Base-by-base conservation (phyloP, 2,113 vertebrate genomes). In the Dolichallabes microphthalmus region DNA sequence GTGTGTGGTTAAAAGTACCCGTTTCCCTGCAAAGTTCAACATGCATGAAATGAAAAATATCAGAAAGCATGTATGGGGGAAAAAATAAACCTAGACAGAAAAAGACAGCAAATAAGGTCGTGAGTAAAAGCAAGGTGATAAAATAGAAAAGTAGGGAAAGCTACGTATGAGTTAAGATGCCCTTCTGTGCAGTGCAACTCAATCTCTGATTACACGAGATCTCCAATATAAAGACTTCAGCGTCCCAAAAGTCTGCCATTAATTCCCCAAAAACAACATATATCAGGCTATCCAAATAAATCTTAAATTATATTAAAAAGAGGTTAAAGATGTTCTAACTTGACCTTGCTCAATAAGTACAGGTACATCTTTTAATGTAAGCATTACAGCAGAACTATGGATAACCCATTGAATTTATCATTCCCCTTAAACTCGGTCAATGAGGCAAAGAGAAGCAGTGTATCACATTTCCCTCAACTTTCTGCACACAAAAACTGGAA, bases 371-470 rank as follows among this genome's bases (percentile, higher is more conserved):
- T 84, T 86, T 85, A 83, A 53, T 8, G 69, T 68, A 19, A 45
- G 57, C 64, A 83, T 86, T 86, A 86, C 84, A 80, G 83, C 84
- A 88, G 71, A 80, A 30, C 39, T 27, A 30, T 61, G 45, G 50
- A 66, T 77, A 63, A 77, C 83, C 83, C 52, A 35, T 77, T n/a
- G 82, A 55, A 71, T 82, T 69, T 75, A 83, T 53, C 45, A 53
- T 77, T 73, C 30, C 13, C 50, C 64, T 82, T 35, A 27, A 20
- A 35, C 74, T 71, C 63, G 69, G 35, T 75, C 39, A 78, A 2
- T 32, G 61, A 75, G 64, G 66, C 64, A 79, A 79, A 83, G 64
- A 80, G 57, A 25, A 85, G 55, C 61, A 69, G 64, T 82, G 45
- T 57, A n/a, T 5, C 32, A 55, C 45, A 73, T 64, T 45, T 61